Percentiles rank a stretch among this genome's conserved stretches.
Conservation (phyloP, 1,140 invertebrate genomes). For the Hycleus cichorii region DNA sequence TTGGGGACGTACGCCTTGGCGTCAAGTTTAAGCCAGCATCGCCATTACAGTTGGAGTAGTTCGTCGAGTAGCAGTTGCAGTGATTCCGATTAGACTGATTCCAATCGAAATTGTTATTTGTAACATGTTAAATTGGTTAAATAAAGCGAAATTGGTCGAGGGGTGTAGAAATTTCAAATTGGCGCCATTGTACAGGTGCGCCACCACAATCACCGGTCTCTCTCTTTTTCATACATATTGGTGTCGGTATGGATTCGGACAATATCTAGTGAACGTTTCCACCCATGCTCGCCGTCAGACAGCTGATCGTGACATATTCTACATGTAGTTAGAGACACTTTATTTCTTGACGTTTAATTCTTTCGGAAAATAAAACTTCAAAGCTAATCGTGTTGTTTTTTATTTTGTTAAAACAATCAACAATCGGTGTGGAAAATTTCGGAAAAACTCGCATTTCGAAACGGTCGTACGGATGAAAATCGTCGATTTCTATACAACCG, state of each 20-base stretch:
- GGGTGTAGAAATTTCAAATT: no score
- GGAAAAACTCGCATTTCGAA: no score
- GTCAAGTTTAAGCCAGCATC: neutral
- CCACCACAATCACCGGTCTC: no score
- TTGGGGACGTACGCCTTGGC: conserved; percentile 19
- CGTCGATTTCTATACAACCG: no score
- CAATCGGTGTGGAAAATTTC: no score
- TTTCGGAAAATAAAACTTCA: neutral
- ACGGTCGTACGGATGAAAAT: no score
- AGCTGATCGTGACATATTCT: conserved; percentile 20
- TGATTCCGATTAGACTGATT: conserved; percentile 6
- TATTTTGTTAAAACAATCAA: neutral
- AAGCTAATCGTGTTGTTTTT: neutral
- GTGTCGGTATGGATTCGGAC: neutral
- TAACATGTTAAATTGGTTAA: no score
- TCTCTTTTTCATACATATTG: no score
- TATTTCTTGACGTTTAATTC: neutral
- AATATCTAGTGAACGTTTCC: conserved; percentile 10
- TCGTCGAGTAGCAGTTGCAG: conserved; percentile 11
- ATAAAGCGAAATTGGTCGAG: no score
- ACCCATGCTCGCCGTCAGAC: conserved; percentile 11
- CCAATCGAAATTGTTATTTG: no score
- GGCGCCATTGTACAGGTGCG: no score
- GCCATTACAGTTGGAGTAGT: conserved; percentile 4
- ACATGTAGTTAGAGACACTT: neutral